Percentiles rank a stretch among this genome's conserved stretches.
These are phyloP conservation scores for Erynnis tages DNA, from an alignment of 2,888 invertebrate genomes.

Conservation along the genomic window DNA sequence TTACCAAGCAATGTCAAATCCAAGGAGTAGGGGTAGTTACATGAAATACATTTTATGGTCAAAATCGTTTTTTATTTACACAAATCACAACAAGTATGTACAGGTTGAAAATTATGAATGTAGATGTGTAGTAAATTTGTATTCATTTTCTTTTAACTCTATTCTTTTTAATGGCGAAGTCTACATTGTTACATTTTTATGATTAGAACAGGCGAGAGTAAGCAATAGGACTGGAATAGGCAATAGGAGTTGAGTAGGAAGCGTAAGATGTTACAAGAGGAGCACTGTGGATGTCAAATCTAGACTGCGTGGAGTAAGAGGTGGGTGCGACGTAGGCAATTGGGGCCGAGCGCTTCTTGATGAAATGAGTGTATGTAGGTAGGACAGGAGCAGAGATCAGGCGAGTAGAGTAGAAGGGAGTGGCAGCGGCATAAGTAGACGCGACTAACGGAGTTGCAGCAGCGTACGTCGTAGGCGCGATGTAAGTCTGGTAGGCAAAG, in stretches of 20 bases:
- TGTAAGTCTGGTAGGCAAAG: conserved; percentile 31
- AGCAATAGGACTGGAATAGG: conserved; percentile 38
- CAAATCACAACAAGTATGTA: conserved; percentile 12
- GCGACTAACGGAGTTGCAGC: conserved; percentile 15
- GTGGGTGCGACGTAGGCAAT: conserved; percentile 47
- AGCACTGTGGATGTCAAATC: conserved; percentile 46
- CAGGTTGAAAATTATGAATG: not conserved
- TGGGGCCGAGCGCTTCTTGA: conserved; percentile 26
- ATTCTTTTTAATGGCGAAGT: not conserved
- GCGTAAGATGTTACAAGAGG: conserved; percentile 44
- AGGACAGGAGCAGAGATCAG: conserved; percentile 47
- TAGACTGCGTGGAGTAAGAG: conserved; percentile 49
- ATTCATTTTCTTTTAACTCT: not conserved
- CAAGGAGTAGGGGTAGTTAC: no score
- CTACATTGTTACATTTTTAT: not conserved
- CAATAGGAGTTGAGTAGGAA: conserved; percentile 39
- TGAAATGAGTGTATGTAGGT: conserved; percentile 20
- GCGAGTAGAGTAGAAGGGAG: conserved; percentile 48
- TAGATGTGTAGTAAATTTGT: conserved; percentile 1
- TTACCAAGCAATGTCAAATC: no score
- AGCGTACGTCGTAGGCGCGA: conserved; percentile 42
- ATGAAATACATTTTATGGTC: not conserved
- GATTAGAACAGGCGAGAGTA: conserved; percentile 8
- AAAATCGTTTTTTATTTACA: conserved; percentile 16
- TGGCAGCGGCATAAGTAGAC: conserved; percentile 8